phyloP scores from a whole-genome alignment of 2,113 vertebrate genomes.

The Otus sunia region DNA sequence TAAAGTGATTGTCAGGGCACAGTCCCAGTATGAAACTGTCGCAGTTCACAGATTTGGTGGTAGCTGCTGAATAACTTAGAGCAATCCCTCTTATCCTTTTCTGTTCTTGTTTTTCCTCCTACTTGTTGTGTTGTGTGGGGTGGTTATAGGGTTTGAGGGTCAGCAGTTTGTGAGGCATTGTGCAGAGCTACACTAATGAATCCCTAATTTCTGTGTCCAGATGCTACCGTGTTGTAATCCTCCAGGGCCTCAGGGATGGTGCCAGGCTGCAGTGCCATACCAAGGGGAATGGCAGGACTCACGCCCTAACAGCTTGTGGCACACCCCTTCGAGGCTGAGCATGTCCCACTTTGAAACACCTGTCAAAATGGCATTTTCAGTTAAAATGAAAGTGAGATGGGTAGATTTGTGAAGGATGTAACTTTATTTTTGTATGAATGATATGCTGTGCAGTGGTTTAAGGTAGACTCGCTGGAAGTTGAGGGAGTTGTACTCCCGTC shows the following conservation, averaged over 20 bases:
- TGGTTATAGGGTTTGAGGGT: not conserved
- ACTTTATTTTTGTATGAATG: not conserved
- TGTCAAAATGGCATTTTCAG: not conserved
- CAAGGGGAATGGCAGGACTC: fast-evolving
- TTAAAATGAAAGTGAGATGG: not conserved
- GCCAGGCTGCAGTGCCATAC: fast-evolving
- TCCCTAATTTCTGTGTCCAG: not conserved
- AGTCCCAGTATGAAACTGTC: not conserved
- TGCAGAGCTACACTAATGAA: not conserved
- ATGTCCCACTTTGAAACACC: not conserved
- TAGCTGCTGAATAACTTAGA: not conserved
- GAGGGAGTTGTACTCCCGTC: not conserved
- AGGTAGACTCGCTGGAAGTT: fast-evolving
- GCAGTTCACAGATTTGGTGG: not conserved
- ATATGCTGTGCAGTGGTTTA: not conserved
- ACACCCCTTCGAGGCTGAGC: not conserved
- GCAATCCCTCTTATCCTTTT: not conserved
- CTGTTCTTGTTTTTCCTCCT: not conserved
- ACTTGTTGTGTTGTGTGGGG: not conserved
- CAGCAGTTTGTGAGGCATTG: not conserved
- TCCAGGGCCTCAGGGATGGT: fast-evolving
- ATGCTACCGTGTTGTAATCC: not conserved
- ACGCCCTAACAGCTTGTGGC: not conserved
- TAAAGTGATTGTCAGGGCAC: not conserved
- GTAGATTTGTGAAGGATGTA: not conserved